Base-by-base conservation (phyloP, 2,113 vertebrate genomes). In the Aptenodytes forsteri region DNA sequence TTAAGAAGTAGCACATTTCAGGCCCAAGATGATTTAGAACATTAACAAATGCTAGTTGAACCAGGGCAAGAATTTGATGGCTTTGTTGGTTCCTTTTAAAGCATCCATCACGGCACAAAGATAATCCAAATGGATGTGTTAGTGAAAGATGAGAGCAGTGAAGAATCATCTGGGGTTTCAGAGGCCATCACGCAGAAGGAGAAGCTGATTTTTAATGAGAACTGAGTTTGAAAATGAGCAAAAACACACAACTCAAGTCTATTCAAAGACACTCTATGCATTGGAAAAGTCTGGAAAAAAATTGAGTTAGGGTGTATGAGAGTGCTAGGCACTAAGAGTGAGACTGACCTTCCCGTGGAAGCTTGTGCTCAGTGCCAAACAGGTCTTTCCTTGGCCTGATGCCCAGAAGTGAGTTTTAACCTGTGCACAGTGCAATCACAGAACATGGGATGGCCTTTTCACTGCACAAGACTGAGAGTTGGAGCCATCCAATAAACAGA, bases 21-120 rank as follows among this genome's bases (percentile, higher is more conserved):
- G 94, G 87, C 67, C 91, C 91, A 38, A 16, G 95, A 96, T 83
- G 95, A 96, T 96, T 97, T 92, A 93, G 91, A 92, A 92, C 85
- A 50, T 94, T 94, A 84, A 95, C 96, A 80, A 97, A 92, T 26
- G 77, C 91, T 46, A 86, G 61, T 83, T 85, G 89, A 96, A 89
- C 56, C 44, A 5, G 94, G 89, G 83, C 89, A 95, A 72, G 89
- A 69, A 59, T 91, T n/a, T 91, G 93, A 95, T 85, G 95, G 91
- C 90, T 91, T 90, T 54, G 95, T 56, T 95, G 95, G 91, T 85
- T 94, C 87, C 81, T 56, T 49, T 54, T 42, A 76, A 52, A 87
- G 61, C 90, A 96, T 97, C 94, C 86, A 92, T 95, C 95, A 91
- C 0, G 1, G 89, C 65, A 76, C 73, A 56, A 14, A 92, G 94